Conservation (phyloP, 37 sponge, comb jelly and placozoan species). For the Theonella swinhoei region DNA sequence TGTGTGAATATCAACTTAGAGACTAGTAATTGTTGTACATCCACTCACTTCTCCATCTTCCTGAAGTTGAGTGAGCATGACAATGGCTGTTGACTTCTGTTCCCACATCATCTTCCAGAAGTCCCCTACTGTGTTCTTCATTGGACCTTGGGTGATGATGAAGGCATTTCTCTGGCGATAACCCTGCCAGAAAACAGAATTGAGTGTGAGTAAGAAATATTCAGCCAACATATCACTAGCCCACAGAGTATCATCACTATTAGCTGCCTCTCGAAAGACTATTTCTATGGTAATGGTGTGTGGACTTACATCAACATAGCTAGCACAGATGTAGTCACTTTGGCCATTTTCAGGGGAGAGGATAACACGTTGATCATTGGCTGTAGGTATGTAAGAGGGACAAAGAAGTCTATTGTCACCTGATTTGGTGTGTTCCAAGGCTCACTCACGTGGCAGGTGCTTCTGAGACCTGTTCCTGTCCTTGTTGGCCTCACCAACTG, state of each 20-base stretch:
- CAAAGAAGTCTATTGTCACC: not conserved
- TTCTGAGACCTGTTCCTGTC: constrained; percentile 62
- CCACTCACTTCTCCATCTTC: constrained; percentile 60
- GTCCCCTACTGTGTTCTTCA: constrained; percentile 58
- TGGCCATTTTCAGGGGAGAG: constrained; percentile 52
- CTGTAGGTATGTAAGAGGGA: constrained; percentile 19
- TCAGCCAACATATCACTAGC: too few relatives aligned
- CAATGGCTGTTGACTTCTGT: constrained; percentile 66
- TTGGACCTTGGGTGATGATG: constrained; percentile 75
- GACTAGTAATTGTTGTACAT: too few relatives aligned
- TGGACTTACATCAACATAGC: constrained; percentile 65
- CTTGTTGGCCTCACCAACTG: constrained; percentile 64
- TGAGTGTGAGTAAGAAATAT: too few relatives aligned
- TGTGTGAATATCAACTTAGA: too few relatives aligned
- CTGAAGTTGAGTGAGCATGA: constrained; percentile 67
- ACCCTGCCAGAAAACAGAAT: constrained; percentile 42
- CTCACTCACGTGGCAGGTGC: constrained; percentile 67
- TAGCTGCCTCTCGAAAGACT: too few relatives aligned
- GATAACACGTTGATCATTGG: constrained; percentile 58
- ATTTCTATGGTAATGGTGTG: too few relatives aligned
- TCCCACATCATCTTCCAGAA: constrained; percentile 84
- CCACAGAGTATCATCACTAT: too few relatives aligned
- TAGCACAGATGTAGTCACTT: constrained; percentile 76
- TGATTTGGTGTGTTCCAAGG: too few relatives aligned
- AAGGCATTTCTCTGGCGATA: constrained; percentile 75